Percentiles rank a stretch among this genome's conserved stretches.
Conservation (phyloP, 1,140 invertebrate genomes). For the Adoxophyes honmai region DNA sequence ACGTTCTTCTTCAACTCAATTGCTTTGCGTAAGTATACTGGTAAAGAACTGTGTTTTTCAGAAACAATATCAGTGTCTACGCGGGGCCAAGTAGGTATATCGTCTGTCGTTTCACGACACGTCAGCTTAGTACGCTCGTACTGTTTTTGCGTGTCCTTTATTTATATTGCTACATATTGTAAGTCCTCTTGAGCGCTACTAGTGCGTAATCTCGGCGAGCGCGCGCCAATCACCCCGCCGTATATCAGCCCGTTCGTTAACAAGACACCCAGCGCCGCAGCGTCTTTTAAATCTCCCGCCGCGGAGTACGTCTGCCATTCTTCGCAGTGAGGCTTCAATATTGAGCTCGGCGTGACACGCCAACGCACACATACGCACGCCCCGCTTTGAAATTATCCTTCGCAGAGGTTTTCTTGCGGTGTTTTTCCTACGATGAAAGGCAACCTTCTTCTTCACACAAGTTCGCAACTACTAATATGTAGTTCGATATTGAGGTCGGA, state of each 20-base stretch:
- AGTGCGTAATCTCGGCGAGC: background rate
- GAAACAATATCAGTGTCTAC: no score
- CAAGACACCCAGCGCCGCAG: conserved; percentile 4
- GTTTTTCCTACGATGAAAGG: background rate
- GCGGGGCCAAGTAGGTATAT: no score
- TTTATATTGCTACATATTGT: no score
- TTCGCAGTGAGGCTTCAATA: conserved; percentile 3
- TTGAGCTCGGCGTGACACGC: background rate
- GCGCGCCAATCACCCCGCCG: background rate
- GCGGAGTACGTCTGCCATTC: background rate
- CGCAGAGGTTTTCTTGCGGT: background rate
- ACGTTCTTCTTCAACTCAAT: no score
- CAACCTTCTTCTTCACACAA: background rate
- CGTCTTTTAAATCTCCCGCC: conserved; percentile 1
- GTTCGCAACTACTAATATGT: conserved; percentile 2
- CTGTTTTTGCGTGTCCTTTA: no score
- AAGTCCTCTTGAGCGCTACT: no score
- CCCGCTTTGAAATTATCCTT: background rate
- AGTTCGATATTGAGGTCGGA: background rate
- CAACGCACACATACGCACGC: background rate
- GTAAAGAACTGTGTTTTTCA: no score
- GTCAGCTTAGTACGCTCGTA: no score
- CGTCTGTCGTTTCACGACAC: no score
- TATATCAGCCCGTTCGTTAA: background rate
- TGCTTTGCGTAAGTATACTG: no score